Conservation (phyloP, 2,888 invertebrate genomes). For the Elegia similella region DNA sequence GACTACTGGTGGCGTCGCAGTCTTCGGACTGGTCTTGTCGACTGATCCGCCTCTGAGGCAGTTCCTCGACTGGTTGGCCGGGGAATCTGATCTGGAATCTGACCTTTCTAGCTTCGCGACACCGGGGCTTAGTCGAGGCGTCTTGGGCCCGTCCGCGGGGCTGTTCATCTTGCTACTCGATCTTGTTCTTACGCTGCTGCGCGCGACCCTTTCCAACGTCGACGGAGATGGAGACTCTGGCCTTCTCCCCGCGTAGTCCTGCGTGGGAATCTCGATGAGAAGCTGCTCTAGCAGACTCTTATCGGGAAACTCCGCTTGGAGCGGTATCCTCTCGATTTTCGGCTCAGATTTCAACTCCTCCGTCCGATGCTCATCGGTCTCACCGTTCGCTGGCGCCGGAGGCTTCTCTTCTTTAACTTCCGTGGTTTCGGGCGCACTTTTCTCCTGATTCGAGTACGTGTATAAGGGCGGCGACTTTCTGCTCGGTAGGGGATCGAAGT, state of each 20-base stretch:
- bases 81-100: slow-evolving; percentile 54
- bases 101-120: slow-evolving; percentile 34
- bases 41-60: slow-evolving; percentile 60
- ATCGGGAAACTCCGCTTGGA: slow-evolving; percentile 75
- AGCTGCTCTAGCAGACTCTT: slow-evolving; percentile 88
- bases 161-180: slow-evolving; percentile 86
- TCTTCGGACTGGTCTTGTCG: slow-evolving; percentile 61
- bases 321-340: slow-evolving; percentile 58
- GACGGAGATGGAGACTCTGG: slow-evolving; percentile 73
- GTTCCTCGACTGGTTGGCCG: slow-evolving; percentile 53
- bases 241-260: slow-evolving; percentile 76
- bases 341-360: slow-evolving; percentile 39
- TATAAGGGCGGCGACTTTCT: slow-evolving; percentile 88
- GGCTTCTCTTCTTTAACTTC: slow-evolving; percentile 36
- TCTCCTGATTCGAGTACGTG: slow-evolving; percentile 89
- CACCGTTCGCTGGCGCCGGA: slow-evolving; percentile 51
- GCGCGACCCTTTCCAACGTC: slow-evolving; percentile 65
- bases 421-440: slow-evolving; percentile 70
- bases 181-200: slow-evolving; percentile 83
- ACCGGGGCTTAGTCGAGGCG: slow-evolving; percentile 71
- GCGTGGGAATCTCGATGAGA: slow-evolving; percentile 90
- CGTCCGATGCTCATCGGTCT: slow-evolving; percentile 35
- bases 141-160: slow-evolving; percentile 80
- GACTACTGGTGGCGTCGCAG: slow-evolving; percentile 22
- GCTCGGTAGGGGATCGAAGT: slow-evolving; percentile 85